A percentile compares a stretch with the other conserved stretches of the same genome.
Conservation (phyloP, 2,888 invertebrate species). For the Clunio marinus region DNA sequence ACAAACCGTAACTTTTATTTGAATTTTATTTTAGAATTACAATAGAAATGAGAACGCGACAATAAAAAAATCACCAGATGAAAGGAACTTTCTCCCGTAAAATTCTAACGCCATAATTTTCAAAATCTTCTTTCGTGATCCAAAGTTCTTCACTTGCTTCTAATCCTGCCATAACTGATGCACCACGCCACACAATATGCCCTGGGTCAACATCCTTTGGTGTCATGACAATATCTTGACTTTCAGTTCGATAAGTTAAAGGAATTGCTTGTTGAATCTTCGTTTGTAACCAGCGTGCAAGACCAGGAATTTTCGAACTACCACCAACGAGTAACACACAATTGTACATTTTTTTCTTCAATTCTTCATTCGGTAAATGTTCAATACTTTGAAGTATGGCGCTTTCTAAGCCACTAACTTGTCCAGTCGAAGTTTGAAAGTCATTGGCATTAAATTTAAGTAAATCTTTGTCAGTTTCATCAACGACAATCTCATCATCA, state of each 20-base stretch:
- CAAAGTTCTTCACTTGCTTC: constrained; percentile 91
- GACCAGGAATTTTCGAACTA: constrained; percentile 80
- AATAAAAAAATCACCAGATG: constrained; percentile 67
- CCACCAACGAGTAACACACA: constrained; percentile 89
- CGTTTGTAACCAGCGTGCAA: constrained; percentile 84
- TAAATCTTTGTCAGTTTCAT: constrained; percentile 54
- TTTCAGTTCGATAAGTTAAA: constrained; percentile 65
- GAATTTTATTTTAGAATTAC: not conserved
- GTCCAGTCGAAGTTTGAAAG: constrained; percentile 68
- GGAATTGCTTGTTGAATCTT: constrained; percentile 79
- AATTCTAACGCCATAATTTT: constrained; percentile 74
- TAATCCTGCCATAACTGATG: constrained; percentile 85
- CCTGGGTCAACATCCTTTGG: constrained; percentile 90
- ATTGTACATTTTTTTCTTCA: constrained; percentile 91
- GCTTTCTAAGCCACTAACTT: constrained; percentile 82
- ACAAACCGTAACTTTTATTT: not conserved
- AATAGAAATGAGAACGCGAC: not conserved
- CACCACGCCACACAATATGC: constrained; percentile 85
- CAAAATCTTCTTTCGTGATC: constrained; percentile 84
- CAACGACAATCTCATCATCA: constrained; percentile 72
- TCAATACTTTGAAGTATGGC: constrained; percentile 90
- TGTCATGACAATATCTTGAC: constrained; percentile 80
- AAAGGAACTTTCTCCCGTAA: constrained; percentile 89
- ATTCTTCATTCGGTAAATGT: constrained; percentile 79
- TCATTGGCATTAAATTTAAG: constrained; percentile 57